These are phyloP conservation scores for Cabera pusaria DNA, from an alignment of 2,888 invertebrate species.

Conservation along the genomic window DNA sequence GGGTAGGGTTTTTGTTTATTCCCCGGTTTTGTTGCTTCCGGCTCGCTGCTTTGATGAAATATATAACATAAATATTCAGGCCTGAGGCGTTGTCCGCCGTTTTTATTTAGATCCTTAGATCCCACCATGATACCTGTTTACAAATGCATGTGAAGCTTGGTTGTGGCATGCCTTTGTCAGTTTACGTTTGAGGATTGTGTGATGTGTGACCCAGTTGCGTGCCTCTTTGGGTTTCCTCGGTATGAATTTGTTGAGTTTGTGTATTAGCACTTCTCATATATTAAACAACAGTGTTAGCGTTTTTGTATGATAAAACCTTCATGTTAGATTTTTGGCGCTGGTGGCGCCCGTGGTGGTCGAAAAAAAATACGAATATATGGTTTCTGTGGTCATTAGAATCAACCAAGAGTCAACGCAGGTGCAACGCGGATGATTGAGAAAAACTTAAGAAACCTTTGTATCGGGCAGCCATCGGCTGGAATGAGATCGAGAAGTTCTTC, in stretches of 20 bases:
- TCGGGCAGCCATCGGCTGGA: too few relatives aligned
- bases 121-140: conserved; percentile 44
- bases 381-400: too few relatives aligned
- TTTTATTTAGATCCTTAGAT: conserved; percentile 46
- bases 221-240: not conserved
- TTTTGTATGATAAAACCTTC: not conserved
- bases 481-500: too few relatives aligned
- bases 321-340: too few relatives aligned
- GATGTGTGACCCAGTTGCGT: conserved; percentile 11
- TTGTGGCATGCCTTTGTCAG: conserved; percentile 22
- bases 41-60: conserved; percentile 55
- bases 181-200: conserved; percentile 13
- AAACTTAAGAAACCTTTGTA: too few relatives aligned
- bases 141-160: conserved; percentile 41
- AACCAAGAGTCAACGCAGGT: too few relatives aligned
- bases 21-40: conserved; percentile 54
- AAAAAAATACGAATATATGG: too few relatives aligned
- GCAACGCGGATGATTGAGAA: too few relatives aligned
- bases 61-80: conserved; percentile 34
- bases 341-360: too few relatives aligned
- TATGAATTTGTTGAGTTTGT: too few relatives aligned
- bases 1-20: conserved; percentile 62
- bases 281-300: too few relatives aligned
- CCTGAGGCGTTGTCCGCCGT: conserved; percentile 40
- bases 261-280: too few relatives aligned